A percentile compares a stretch with the other conserved stretches of the same genome.
Conservation (phyloP, 1,140 invertebrate genomes). For the Neodiprion pinetum region DNA sequence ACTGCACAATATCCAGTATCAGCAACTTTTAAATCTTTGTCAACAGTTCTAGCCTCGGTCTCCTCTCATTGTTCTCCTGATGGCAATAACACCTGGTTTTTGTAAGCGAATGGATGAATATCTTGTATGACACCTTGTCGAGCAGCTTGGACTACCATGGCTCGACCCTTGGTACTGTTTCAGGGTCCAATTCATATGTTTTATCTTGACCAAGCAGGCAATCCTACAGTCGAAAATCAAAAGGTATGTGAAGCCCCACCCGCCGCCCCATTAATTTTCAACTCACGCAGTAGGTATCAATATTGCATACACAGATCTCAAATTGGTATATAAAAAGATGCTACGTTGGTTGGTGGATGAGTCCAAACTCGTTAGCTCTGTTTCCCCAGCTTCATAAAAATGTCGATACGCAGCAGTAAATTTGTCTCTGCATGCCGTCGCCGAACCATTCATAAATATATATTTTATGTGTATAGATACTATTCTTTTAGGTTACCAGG, state of each 20-base stretch:
- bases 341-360: no score
- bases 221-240: neutral
- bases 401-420: no score
- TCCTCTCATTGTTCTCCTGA: neutral
- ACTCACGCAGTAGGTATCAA: neutral
- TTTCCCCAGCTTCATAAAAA: no score
- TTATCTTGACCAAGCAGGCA: neutral
- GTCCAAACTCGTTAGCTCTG: no score
- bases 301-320: neutral
- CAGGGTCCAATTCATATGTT: neutral
- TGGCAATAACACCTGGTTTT: neutral
- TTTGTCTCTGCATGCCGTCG: no score
- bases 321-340: neutral
- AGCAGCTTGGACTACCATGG: neutral
- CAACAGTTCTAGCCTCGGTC: no score
- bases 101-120: neutral
- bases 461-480: neutral
- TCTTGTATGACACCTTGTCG: neutral
- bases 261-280: neutral
- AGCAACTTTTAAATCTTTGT: neutral
- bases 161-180: neutral
- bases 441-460: neutral
- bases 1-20: neutral
- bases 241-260: neutral
- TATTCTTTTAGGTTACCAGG: slow-evolving; percentile 1